These are phyloP conservation scores for Erpetoichthys calabaricus DNA, from an alignment of 2,797 vertebrate species.

Conservation along the genomic window DNA sequence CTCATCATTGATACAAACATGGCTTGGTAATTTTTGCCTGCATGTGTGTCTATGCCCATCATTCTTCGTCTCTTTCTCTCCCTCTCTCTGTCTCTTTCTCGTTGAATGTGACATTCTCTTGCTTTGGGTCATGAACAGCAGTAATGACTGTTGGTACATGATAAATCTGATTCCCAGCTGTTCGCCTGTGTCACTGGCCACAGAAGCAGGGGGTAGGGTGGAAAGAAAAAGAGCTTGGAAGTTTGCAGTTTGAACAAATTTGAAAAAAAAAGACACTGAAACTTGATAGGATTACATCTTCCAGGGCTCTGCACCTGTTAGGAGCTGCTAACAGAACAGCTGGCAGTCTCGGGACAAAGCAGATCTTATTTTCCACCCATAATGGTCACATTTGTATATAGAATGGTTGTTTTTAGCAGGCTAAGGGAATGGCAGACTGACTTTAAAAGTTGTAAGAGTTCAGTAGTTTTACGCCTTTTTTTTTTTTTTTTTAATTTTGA, in stretches of 20 bases:
- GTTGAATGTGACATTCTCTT: slow-evolving; percentile 51
- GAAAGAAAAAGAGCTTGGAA: slow-evolving; percentile 21
- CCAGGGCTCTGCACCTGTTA: slow-evolving; percentile 63
- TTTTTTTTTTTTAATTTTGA: neutral
- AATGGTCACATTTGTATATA: neutral
- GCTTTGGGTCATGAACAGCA: slow-evolving; percentile 63
- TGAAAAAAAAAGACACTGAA: slow-evolving; percentile 45
- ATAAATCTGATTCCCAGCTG: slow-evolving; percentile 71
- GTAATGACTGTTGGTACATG: slow-evolving; percentile 73
- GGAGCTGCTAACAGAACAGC: slow-evolving; percentile 63
- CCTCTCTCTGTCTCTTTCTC: slow-evolving; percentile 23
- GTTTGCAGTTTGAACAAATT: slow-evolving; percentile 51
- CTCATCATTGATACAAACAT: slow-evolving; percentile 56
- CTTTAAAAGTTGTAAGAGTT: neutral
- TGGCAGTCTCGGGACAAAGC: slow-evolving; percentile 46
- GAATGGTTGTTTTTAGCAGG: too few relatives aligned
- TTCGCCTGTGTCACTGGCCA: slow-evolving; percentile 55
- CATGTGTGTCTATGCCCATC: slow-evolving; percentile 18
- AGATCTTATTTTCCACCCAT: slow-evolving; percentile 29
- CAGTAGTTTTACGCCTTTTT: neutral
- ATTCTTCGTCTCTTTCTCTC: slow-evolving; percentile 20
- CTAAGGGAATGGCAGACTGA: too few relatives aligned
- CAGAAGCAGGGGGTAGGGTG: slow-evolving; percentile 19
- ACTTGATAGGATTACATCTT: slow-evolving; percentile 68
- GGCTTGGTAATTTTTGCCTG: slow-evolving; percentile 42